phyloP scores from a whole-genome alignment of 2,113 vertebrate genomes.

The Panthera tigris region DNA sequence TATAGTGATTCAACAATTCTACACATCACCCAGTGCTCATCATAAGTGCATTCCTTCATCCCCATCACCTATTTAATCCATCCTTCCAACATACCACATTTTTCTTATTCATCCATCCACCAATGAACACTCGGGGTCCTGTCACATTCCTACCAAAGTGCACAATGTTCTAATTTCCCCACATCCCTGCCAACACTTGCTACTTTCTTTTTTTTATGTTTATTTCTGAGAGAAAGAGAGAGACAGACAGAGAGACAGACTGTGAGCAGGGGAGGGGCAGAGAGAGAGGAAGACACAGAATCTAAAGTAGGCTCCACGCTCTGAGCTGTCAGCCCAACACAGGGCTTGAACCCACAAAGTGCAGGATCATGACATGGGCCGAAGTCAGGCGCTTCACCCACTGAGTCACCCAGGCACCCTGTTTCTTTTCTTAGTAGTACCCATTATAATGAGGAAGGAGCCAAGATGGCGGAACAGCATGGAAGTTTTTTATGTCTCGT shows the following conservation, averaged over 20 bases:
- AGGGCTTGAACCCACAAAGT: background rate
- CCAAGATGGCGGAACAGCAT: too few species aligned
- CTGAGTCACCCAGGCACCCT: background rate
- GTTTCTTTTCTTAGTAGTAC: background rate
- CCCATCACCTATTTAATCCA: too few species aligned
- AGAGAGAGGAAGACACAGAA: background rate
- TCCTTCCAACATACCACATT: background rate
- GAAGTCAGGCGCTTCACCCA: background rate
- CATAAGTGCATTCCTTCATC: background rate
- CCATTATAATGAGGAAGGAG: too few species aligned
- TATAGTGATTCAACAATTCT: background rate
- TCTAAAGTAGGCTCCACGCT: background rate
- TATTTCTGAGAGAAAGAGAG: too few species aligned
- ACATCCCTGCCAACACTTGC: background rate
- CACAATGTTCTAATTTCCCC: background rate
- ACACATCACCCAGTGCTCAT: background rate
- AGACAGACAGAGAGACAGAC: too few species aligned
- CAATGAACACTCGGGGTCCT: background rate
- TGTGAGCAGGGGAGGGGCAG: background rate
- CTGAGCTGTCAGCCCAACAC: background rate
- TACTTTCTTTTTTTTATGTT: background rate
- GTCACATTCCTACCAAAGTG: background rate
- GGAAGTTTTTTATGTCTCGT: too few species aligned
- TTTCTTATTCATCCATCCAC: background rate
- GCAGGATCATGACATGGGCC: background rate